Conservation (phyloP, 2,888 invertebrate species). For the Amphimallon solstitiale region DNA sequence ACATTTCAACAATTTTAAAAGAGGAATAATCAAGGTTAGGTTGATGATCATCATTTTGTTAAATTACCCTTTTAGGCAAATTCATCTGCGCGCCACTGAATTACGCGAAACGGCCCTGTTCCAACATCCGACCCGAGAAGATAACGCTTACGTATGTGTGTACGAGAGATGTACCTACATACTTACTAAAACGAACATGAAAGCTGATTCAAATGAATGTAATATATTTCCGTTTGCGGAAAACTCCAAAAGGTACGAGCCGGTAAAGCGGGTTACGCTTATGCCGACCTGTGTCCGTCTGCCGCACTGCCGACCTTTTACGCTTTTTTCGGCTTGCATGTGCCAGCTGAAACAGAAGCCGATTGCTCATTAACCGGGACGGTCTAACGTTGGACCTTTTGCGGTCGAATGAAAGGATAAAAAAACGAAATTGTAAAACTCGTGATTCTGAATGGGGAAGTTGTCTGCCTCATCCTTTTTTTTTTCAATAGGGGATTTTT, state of each 20-base stretch:
- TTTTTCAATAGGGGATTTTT: no score
- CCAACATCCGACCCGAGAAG: no score
- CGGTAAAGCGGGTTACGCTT: neutral
- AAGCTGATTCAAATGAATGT: constrained; percentile 13
- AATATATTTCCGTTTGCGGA: constrained; percentile 5
- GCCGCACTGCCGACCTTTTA: neutral
- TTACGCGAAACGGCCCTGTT: no score
- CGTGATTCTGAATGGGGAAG: no score
- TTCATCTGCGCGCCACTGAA: no score
- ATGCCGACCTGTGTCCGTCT: no score
- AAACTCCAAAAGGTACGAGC: neutral
- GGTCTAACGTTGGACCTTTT: neutral
- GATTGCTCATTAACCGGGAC: constrained; percentile 16
- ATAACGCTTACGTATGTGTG: neutral
- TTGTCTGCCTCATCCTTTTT: no score
- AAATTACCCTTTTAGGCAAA: no score
- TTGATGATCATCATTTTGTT: no score
- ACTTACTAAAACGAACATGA: neutral
- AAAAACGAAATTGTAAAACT: no score
- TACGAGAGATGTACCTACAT: neutral
- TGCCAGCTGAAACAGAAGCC: neutral
- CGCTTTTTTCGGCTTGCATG: constrained; percentile 8
- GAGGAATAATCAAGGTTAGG: no score
- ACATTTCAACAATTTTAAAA: no score
- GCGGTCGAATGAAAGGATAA: constrained; percentile 10